phyloP scores from a whole-genome alignment of 2,113 vertebrate species.

The Isurus oxyrinchus region DNA sequence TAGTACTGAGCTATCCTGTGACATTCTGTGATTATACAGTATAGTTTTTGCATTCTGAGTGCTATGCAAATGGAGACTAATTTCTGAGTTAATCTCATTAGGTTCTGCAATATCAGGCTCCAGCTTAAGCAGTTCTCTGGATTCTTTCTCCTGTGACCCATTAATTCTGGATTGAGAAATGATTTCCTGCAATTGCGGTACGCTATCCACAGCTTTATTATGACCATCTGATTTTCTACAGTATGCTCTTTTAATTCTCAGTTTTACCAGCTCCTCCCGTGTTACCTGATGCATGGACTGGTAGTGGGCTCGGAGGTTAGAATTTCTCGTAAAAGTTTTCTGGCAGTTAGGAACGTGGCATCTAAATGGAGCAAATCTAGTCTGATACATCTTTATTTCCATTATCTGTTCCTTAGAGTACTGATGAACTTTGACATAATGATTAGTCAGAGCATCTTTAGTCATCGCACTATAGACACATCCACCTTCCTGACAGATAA shows the following conservation, averaged over 20 bases:
- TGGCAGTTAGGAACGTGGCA: slow-evolving; percentile 78
- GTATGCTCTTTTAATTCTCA: slow-evolving; percentile 74
- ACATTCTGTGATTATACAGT: background rate
- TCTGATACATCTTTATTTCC: slow-evolving; percentile 77
- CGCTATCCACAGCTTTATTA: slow-evolving; percentile 43
- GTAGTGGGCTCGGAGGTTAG: slow-evolving; percentile 87
- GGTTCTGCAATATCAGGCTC: slow-evolving; percentile 44
- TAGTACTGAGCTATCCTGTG: background rate
- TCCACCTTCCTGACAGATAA: slow-evolving; percentile 69
- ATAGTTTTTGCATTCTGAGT: slow-evolving; percentile 54
- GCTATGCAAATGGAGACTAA: slow-evolving; percentile 49
- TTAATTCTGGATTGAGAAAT: slow-evolving; percentile 44
- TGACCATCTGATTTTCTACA: slow-evolving; percentile 62
- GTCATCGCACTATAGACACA: slow-evolving; percentile 83
- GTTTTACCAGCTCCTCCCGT: slow-evolving; percentile 74
- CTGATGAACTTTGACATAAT: slow-evolving; percentile 80
- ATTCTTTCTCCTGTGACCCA: slow-evolving; percentile 47
- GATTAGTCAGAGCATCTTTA: slow-evolving; percentile 82
- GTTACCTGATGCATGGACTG: slow-evolving; percentile 78
- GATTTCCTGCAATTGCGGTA: slow-evolving; percentile 44
- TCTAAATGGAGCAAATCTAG: slow-evolving; percentile 84
- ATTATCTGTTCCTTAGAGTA: slow-evolving; percentile 82
- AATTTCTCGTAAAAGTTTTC: slow-evolving; percentile 92
- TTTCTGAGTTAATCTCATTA: slow-evolving; percentile 47
- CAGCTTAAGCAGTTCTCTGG: slow-evolving; percentile 45